Percentiles rank a stretch among this genome's conserved stretches.
Evolutionary conservation across 2,113 vertebrate genomes (phyloP).

Genomic region (Hemibagrus wyckioides): DNA sequence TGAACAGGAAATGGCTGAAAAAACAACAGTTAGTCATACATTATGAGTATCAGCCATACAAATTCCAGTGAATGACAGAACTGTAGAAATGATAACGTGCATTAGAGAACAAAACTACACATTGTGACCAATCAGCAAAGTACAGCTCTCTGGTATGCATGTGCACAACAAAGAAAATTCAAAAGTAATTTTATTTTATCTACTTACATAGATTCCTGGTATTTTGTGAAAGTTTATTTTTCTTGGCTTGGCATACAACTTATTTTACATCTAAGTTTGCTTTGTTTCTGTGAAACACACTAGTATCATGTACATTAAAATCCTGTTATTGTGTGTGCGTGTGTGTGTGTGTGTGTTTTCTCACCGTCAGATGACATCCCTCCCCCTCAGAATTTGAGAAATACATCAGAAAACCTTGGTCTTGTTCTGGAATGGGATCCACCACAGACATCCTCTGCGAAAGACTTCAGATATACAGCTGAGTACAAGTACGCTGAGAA

Average conservation of each 20-base stretch:
- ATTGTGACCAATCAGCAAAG: background rate
- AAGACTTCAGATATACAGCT: constrained; percentile 52
- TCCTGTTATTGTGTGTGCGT: background rate
- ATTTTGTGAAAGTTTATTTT: background rate
- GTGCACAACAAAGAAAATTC: too few species aligned
- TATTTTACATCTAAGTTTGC: background rate
- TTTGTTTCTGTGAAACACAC: background rate
- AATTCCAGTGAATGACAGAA: background rate
- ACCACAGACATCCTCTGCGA: constrained; percentile 15
- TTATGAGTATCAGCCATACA: too few species aligned
- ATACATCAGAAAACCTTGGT: constrained; percentile 63
- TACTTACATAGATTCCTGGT: background rate
- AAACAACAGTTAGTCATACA: too few species aligned
- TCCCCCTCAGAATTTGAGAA: constrained; percentile 49
- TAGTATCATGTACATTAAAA: background rate
- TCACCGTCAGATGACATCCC: constrained; percentile 32
- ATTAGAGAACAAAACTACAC: background rate
- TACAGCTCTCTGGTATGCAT: background rate
- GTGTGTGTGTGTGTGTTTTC: background rate
- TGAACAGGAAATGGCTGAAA: too few species aligned
- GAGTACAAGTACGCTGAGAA: constrained; percentile 53
- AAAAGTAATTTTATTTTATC: background rate
- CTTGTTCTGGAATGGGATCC: constrained; percentile 64
- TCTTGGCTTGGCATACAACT: background rate
- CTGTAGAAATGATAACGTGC: background rate